Evolutionary conservation across 2,797 vertebrate genomes (phyloP).

Genomic region (Morus bassanus): DNA sequence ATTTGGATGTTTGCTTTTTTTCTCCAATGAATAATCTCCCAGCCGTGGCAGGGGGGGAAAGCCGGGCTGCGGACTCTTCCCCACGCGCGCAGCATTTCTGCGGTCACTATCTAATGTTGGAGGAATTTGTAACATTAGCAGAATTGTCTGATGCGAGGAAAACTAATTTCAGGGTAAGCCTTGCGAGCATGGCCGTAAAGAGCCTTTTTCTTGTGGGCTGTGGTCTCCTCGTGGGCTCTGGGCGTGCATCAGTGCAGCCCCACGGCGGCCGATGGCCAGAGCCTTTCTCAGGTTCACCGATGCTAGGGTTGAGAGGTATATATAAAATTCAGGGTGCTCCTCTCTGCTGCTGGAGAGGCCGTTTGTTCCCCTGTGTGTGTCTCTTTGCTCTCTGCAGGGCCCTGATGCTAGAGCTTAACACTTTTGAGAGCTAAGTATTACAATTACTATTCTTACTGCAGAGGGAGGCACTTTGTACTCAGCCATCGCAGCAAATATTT

Average conservation of each 20-base stretch:
- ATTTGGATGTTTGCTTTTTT: constrained; percentile 31
- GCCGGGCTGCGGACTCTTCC: neutral
- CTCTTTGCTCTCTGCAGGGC: neutral
- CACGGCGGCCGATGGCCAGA: neutral
- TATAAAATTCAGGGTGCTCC: neutral
- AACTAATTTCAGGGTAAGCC: neutral
- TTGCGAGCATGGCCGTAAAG: neutral
- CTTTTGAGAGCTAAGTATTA: neutral
- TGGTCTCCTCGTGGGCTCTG: neutral
- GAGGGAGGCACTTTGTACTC: constrained; percentile 12
- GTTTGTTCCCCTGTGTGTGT: neutral
- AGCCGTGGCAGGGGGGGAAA: neutral
- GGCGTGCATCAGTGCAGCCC: neutral
- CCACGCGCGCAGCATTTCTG: neutral
- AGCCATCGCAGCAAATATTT: neutral
- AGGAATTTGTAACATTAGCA: constrained; percentile 57
- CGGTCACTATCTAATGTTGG: constrained; percentile 23
- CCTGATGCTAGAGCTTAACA: neutral
- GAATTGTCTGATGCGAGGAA: constrained; percentile 19
- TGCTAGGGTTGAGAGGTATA: neutral
- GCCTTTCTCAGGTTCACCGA: rapidly evolving
- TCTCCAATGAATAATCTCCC: constrained; percentile 48
- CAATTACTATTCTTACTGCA: neutral
- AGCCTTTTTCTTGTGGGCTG: neutral
- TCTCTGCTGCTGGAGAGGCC: neutral